Base-by-base conservation (phyloP, 2,113 vertebrate genomes). In the Hippocampus mohnikei region DNA sequence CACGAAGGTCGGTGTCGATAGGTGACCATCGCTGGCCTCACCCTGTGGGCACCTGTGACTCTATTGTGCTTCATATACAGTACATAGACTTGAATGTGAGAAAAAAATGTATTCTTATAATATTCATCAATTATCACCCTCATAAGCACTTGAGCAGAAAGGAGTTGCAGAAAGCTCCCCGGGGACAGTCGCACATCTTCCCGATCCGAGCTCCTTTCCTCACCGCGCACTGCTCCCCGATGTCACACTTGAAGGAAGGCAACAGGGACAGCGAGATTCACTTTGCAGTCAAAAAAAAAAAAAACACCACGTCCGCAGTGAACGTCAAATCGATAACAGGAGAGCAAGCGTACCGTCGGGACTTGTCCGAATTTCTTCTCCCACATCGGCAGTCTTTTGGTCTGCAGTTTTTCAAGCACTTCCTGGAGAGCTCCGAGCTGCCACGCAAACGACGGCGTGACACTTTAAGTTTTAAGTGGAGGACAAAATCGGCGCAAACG, bases 81-180 rank as follows among this genome's bases (percentile, higher is more conserved):
- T 41, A 41, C 15, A 37, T 33, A 61, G 15, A 60, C 9, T 25
- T 62, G 5, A 18, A 21, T 66, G 64, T 72, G 60, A 48, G 67
- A 53, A 40, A 13, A 61, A n/a, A 5, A 37, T 40, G 27, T 42
- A 64, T 3, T 37, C 5, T 33, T 33, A 46, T 65, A n/a, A 65
- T 13, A 41, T 65, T 12, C 18, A 11, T 37, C 20, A n/a, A 29
- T 10, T 27, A 18, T 77, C 67, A 66, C 67, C 74, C 63, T 90
- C 89, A 93, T 88, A 94, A 91, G 80, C 92, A 93, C 85, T 94
- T 93, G 25, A 93, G 80, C 80, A 94, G 90, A 75, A 93, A 94
- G 75, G 92, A 93, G 86, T 92, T 91, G 72, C 92, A 92, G 66
- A 88, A 81, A 18, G 89, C 82, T 81, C 78, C 75, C 6, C 90